Evolutionary conservation across 1,140 invertebrate genomes (phyloP), one percentile per base, ranked within the genome.

Genomic region (Drosophila sechellia): DNA sequence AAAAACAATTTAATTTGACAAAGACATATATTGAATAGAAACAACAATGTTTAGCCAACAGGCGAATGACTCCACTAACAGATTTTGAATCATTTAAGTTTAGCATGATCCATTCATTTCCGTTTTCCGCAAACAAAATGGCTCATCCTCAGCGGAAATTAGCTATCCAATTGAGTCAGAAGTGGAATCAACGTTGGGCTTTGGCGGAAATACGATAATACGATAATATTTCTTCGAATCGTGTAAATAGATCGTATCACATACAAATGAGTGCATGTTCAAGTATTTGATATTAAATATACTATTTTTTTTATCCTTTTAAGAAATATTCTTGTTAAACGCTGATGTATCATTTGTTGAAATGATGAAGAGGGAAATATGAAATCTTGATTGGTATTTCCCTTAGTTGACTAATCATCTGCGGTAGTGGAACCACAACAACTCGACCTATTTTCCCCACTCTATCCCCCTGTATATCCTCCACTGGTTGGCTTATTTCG

Each of bases 341-440:
- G 25, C 22, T 65, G 12, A 55, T 48, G 8, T 66, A 55, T 68
- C 50, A 40, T 31, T 56, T 34, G 37, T 40, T 31, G 52, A 22
- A 45, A 17, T 34, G 37, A 35, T 31, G 52, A 22, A 45, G 11
- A 20, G 20, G 17, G 10, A 20, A 20, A 20, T 64, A 20, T 13
- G 6, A 69, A 40, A 69, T 69, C 61, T 54, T 54, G 71, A 64
- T 56, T 55, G 48, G 34, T 27, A 48, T 42, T 63, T 49, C 57
- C 57, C 31, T 35, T 49, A 56, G 42, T 57, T 74, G 58, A 64
- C 50, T 63, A 74, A 74, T 64, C 71, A 74, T 50, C 50, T 49
- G 42, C 34, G 63, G 48, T 69, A 68, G 63, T 31, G 17, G 11
- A 13, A 20, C n/a, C 61, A 35, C 25, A 27, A 35, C 25, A 20